phyloP scores from a whole-genome alignment of 2,888 invertebrate species.

The Exephanes ischioxanthus region DNA sequence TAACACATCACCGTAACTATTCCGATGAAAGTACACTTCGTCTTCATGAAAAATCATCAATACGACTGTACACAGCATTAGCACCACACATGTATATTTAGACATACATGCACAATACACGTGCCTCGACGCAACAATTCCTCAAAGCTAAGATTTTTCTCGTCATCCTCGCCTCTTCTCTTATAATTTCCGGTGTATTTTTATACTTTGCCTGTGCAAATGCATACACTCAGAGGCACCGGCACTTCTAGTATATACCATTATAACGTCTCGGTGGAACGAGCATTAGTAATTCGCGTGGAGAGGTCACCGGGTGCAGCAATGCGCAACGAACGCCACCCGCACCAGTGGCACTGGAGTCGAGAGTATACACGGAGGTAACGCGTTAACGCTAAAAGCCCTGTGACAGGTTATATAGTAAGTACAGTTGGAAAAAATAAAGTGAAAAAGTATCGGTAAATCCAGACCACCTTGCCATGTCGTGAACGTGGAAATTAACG shows the following conservation, averaged over 20 bases:
- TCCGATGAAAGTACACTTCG: conserved; percentile 12
- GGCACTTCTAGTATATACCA: conserved; percentile 41
- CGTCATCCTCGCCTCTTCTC: conserved; percentile 50
- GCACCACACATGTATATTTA: not conserved
- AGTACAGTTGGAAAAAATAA: conserved; percentile 30
- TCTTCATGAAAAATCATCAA: conserved; percentile 3
- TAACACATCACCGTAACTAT: conserved; percentile 1
- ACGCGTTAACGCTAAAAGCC: conserved; percentile 56
- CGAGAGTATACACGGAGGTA: conserved; percentile 24
- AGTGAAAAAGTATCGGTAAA: conserved; percentile 59
- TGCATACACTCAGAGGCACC: conserved; percentile 24
- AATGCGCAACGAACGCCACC: conserved; percentile 46
- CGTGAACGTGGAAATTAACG: conserved; percentile 51
- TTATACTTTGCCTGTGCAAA: conserved; percentile 23
- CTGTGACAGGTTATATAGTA: conserved; percentile 19
- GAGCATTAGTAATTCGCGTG: conserved; percentile 61
- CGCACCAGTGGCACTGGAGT: conserved; percentile 31
- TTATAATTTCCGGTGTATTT: conserved; percentile 60
- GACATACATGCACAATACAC: not conserved
- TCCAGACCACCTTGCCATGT: conserved; percentile 42
- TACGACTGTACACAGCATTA: not conserved
- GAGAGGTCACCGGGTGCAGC: conserved; percentile 46
- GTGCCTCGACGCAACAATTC: not conserved
- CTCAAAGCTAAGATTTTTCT: conserved; percentile 42
- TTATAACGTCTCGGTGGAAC: conserved; percentile 62